Conservation (phyloP, 2,888 invertebrate species). For the Corbicula japonica region DNA sequence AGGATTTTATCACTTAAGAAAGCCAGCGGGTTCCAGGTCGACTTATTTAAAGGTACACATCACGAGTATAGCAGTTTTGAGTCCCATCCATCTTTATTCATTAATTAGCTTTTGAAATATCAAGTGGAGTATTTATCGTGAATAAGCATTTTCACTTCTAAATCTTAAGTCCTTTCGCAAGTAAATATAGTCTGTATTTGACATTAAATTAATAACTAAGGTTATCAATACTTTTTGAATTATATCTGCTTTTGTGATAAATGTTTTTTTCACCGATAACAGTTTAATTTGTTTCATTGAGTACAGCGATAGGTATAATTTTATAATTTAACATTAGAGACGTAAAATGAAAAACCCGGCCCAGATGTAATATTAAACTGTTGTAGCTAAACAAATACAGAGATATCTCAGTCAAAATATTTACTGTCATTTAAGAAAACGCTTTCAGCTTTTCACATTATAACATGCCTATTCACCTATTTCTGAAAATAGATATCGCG, state of each 20-base stretch:
- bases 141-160: conserved; percentile 28
- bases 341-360: conserved; percentile 20
- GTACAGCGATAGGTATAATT: conserved; percentile 15
- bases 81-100: too few species aligned
- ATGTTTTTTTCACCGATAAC: conserved; percentile 18
- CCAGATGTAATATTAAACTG: conserved; percentile 20
- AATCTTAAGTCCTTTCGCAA: conserved; percentile 24
- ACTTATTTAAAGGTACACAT: too few species aligned
- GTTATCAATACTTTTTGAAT: conserved; percentile 25
- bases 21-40: too few species aligned
- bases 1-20: too few species aligned
- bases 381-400: conserved; percentile 6
- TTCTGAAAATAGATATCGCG: conserved; percentile 14
- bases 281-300: conserved; percentile 32
- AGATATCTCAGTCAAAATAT: conserved; percentile 32
- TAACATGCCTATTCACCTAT: conserved; percentile 15
- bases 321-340: conserved; percentile 24
- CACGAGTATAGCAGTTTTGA: too few species aligned
- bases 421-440: conserved; percentile 29
- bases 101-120: neutral
- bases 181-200: conserved; percentile 2
- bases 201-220: conserved; percentile 26
- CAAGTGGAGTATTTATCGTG: conserved; percentile 5
- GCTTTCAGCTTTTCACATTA: conserved; percentile 15
- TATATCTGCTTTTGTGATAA: conserved; percentile 7